Evolutionary conservation across 2,888 invertebrate genomes (phyloP).

Genomic region (Acleris sparsana): DNA sequence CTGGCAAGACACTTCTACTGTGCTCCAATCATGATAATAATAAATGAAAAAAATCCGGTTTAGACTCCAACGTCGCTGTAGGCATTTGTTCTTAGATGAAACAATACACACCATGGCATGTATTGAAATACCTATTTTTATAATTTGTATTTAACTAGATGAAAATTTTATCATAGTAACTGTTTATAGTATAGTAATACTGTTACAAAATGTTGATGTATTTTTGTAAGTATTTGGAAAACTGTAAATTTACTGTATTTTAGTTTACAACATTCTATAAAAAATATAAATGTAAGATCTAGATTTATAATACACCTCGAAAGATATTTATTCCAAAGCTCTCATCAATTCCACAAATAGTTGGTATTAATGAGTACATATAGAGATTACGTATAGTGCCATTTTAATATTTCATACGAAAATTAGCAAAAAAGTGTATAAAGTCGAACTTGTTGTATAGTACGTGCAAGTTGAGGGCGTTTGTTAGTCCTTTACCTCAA

Average conservation of each 20-base stretch:
- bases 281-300: neutral
- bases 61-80: too few relatives aligned
- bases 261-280: neutral
- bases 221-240: constrained; percentile 22
- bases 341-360: neutral
- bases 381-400: neutral
- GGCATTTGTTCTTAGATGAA: too few relatives aligned
- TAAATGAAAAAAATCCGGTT: too few relatives aligned
- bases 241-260: neutral
- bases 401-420: neutral
- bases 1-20: too few relatives aligned
- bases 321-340: neutral
- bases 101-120: neutral
- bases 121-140: constrained; percentile 29
- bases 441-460: too few relatives aligned
- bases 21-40: too few relatives aligned
- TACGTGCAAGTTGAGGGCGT: too few relatives aligned
- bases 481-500: too few relatives aligned
- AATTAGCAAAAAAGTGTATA: neutral
- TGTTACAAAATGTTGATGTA: constrained; percentile 15
- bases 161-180: constrained; percentile 14
- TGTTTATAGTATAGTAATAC: constrained; percentile 20
- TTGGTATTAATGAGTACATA: neutral
- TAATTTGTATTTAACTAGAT: constrained; percentile 20
- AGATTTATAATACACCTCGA: neutral